Evolutionary conservation across 2,888 invertebrate species (phyloP).

Genomic region (Tinea trinotella): DNA sequence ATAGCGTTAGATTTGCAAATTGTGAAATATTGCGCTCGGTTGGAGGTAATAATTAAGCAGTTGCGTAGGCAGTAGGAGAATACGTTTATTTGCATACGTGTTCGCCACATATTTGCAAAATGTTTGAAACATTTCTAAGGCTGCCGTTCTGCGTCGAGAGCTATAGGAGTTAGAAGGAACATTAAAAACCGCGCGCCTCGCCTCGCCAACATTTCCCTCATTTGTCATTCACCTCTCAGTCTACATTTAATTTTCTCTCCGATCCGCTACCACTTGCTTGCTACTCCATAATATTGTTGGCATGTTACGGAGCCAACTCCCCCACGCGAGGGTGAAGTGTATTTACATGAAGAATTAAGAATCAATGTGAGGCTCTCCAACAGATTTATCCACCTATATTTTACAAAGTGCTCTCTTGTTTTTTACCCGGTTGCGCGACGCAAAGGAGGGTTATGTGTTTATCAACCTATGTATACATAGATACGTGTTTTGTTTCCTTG

Average conservation of each 20-base stretch:
- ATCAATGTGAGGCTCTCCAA: neutral
- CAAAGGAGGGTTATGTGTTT: no score
- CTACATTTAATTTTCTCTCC: conserved; percentile 37
- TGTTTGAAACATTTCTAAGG: conserved; percentile 4
- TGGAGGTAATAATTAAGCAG: neutral
- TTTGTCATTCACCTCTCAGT: conserved; percentile 39
- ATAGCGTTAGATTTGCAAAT: neutral
- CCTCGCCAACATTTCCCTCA: conserved; percentile 32
- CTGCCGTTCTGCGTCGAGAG: conserved; percentile 19
- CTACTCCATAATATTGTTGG: conserved; percentile 14
- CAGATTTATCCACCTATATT: conserved; percentile 4
- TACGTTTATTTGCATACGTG: neutral
- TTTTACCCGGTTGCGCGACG: no score
- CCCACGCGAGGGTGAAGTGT: neutral
- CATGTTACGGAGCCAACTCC: conserved; percentile 7
- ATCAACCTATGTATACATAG: no score
- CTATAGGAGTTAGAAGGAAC: conserved; percentile 20
- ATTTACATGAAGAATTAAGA: conserved; percentile 14
- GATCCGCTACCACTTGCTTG: conserved; percentile 11
- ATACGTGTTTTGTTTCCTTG: no score
- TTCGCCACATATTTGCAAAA: neutral
- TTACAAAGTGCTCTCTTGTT: neutral
- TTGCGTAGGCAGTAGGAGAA: neutral
- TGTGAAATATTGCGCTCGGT: neutral
- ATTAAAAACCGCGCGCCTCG: conserved; percentile 25